Conservation (phyloP, 1,140 invertebrate genomes). For the Acromyrmex charruanus region DNA sequence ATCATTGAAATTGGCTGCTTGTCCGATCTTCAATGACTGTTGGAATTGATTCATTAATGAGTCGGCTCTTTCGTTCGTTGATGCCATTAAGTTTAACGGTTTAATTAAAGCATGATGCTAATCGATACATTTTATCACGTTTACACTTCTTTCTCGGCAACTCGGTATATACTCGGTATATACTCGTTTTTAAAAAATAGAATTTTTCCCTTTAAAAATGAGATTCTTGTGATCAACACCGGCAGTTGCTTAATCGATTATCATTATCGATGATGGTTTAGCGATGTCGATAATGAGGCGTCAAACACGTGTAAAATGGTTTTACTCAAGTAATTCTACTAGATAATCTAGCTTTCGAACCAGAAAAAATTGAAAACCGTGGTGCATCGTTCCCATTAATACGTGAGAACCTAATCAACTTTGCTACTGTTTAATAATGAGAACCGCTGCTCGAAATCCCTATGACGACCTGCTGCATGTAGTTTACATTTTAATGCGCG, state of each 20-base stretch:
- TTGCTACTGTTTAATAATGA: constrained; percentile 24
- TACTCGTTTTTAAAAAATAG: too few relatives aligned
- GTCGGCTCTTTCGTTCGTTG: constrained; percentile 5
- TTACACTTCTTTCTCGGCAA: neutral
- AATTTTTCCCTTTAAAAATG: neutral
- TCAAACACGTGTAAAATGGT: neutral
- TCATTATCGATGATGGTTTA: constrained; percentile 22
- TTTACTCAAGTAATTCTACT: neutral
- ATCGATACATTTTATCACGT: constrained; percentile 14
- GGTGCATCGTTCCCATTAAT: neutral
- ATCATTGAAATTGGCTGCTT: neutral
- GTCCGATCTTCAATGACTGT: neutral
- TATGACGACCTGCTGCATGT: constrained; percentile 30
- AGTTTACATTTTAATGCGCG: constrained; percentile 59
- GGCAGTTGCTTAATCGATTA: neutral
- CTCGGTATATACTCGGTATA: too few relatives aligned
- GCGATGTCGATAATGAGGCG: constrained; percentile 5
- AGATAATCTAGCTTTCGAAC: neutral
- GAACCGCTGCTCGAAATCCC: constrained; percentile 35
- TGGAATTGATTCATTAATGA: constrained; percentile 34
- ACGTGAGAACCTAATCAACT: neutral
- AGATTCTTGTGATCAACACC: neutral
- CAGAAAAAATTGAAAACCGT: neutral
- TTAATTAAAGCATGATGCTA: constrained; percentile 57
- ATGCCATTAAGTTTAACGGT: constrained; percentile 29